Evolutionary conservation across 2,888 invertebrate species (phyloP).

Genomic region (Daptonema setosum): DNA sequence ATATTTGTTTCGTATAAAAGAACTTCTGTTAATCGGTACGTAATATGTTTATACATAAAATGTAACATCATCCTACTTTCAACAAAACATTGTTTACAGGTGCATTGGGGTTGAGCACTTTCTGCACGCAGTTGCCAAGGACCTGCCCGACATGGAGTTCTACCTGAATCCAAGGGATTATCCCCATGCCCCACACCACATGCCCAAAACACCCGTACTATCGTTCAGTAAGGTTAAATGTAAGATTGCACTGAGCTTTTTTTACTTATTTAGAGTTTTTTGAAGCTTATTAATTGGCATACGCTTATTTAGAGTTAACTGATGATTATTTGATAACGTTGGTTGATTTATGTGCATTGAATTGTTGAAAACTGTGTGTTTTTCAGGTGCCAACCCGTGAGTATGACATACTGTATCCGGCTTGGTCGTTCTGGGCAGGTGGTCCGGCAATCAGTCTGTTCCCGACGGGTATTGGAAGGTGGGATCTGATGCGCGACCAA

Average conservation of each 20-base stretch:
- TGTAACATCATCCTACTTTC: no score
- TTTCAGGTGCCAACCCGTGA: constrained; percentile 35
- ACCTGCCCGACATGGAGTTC: constrained; percentile 59
- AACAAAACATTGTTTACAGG: no score
- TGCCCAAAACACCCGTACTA: constrained; percentile 49
- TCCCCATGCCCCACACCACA: constrained; percentile 48
- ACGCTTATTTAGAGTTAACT: no score
- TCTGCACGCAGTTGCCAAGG: constrained; percentile 42
- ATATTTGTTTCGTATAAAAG: no score
- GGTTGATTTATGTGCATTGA: no score
- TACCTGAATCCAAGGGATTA: constrained; percentile 73
- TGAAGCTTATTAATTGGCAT: no score
- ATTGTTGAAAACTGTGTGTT: no score
- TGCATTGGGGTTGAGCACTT: constrained; percentile 79
- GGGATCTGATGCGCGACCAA: constrained; percentile 55
- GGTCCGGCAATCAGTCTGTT: constrained; percentile 83
- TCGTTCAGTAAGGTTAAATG: constrained; percentile 60
- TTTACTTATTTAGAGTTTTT: no score
- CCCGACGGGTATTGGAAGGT: constrained; percentile 74
- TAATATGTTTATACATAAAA: no score
- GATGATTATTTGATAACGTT: no score
- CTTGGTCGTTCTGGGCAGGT: constrained; percentile 95
- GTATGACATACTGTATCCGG: constrained; percentile 68
- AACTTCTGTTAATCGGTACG: no score
- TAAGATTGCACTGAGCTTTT: background rate